Conservation (phyloP, 92 coral and sea anemone species). For the Umimayanthus chanpuru region DNA sequence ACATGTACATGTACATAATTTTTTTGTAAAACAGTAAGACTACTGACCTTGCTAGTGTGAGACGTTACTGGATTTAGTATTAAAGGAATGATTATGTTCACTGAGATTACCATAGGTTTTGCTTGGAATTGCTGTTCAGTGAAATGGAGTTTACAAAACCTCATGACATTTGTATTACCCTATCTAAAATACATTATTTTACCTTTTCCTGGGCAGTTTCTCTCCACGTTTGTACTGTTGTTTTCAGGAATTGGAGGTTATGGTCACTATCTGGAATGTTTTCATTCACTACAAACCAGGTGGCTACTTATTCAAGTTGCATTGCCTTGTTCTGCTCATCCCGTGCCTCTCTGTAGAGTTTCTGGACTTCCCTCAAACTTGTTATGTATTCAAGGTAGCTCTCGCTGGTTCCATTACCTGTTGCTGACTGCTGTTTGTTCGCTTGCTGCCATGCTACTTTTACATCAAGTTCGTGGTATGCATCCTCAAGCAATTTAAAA, state of each 20-base stretch:
- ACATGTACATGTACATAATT: too few species aligned
- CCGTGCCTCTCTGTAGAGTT: background rate
- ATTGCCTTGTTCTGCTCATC: conserved; percentile 5
- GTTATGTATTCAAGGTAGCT: background rate
- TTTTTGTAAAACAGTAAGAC: too few species aligned
- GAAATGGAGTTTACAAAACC: too few species aligned
- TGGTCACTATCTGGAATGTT: background rate
- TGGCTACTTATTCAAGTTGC: conserved; percentile 8
- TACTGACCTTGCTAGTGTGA: too few species aligned
- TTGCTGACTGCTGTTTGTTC: background rate
- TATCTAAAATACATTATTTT: background rate
- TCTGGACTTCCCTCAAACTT: background rate
- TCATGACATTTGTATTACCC: too few species aligned
- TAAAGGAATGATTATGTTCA: too few species aligned
- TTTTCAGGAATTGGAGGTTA: background rate
- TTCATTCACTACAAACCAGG: conserved; percentile 10
- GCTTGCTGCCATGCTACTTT: conserved; percentile 5
- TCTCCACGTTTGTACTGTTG: background rate
- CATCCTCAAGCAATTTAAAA: conserved; percentile 1
- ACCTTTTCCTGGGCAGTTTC: conserved; percentile 11
- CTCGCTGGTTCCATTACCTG: background rate
- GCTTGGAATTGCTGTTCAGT: too few species aligned
- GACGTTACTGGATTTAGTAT: too few species aligned
- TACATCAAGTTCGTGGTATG: conserved; percentile 13
- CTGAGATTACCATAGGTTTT: too few species aligned